Evolutionary conservation across 2,113 vertebrate species (phyloP), one percentile per base, ranked within the genome.

Genomic region (Coreoperca whiteheadi): DNA sequence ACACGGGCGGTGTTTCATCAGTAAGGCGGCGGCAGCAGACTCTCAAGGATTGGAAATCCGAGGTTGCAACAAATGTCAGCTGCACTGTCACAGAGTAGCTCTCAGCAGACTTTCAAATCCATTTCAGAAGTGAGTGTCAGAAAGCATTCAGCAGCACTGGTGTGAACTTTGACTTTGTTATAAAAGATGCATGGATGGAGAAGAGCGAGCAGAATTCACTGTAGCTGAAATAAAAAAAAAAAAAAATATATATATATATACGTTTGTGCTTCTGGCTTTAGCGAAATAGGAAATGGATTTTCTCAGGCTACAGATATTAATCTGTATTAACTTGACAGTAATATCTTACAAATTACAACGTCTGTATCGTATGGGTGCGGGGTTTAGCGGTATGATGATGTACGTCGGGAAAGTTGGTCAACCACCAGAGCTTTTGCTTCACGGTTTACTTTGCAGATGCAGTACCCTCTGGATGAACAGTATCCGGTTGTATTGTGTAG

Each of bases 51-150:
- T 56, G 34, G 30, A 53, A 68, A 54, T 74, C 50, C n/a, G 80
- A 60, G 65, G 70, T n/a, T 64, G 57, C 56, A 46, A 4, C 41
- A 11, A 14, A 41, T 53, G 30, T 56, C 32, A 25, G 51, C 64
- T 2, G 4, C 61, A 23, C n/a, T 6, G 2, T 54, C 50, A 4
- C n/a, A 43, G 32, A 60, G 54, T 7, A 32, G 48, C 50, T 79
- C 48, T 54, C 51, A 30, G 79, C 79, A 37, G 28, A 56, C 60
- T 69, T 43, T 32, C 28, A n/a, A 18, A 67, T 77, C 41, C 69
- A 30, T 16, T 28, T n/a, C n/a, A n/a, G 23, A 16, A 51, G 21
- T 4, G 23, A 70, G 61, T 69, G 70, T 43, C 18, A 6, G 80
- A 61, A 41, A 56, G 48, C 23, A 6, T 65, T 73, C 56, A 28